phyloP scores from a whole-genome alignment of 2,888 invertebrate species.

The Drosophila tripunctata region DNA sequence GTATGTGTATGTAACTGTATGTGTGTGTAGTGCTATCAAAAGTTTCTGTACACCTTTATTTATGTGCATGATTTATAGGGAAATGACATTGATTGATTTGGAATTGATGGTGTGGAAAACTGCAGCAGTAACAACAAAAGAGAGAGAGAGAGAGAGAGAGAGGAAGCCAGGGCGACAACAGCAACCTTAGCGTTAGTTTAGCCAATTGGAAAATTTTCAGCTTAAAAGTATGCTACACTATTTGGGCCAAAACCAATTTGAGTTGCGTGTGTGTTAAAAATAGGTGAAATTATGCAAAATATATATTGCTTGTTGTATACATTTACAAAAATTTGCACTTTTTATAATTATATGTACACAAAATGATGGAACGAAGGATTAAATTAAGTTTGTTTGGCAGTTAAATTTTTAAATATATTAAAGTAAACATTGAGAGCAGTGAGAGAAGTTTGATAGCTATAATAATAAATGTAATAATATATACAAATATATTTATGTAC shows the following conservation, averaged over 20 bases:
- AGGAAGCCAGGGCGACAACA: too few species aligned
- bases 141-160: too few species aligned
- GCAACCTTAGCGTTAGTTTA: slow-evolving; percentile 2
- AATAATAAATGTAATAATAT: neutral
- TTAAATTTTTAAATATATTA: too few species aligned
- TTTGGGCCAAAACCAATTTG: slow-evolving; percentile 7
- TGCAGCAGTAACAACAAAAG: slow-evolving; percentile 26
- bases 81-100: slow-evolving; percentile 74
- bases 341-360: slow-evolving; percentile 12
- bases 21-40: slow-evolving; percentile 27
- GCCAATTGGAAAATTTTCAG: slow-evolving; percentile 27
- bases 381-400: too few species aligned
- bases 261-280: neutral
- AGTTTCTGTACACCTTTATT: slow-evolving; percentile 61
- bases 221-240: slow-evolving; percentile 18
- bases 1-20: slow-evolving; percentile 22
- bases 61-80: slow-evolving; percentile 75
- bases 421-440: too few species aligned
- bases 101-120: slow-evolving; percentile 74
- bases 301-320: neutral
- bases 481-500: neutral
- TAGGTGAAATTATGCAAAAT: slow-evolving; percentile 1
- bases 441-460: too few species aligned
- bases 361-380: neutral
- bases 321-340: neutral